Evolutionary conservation across 2,888 invertebrate genomes (phyloP), one percentile per base, ranked within the genome.

Genomic region (Leptopilina drosophilae): DNA sequence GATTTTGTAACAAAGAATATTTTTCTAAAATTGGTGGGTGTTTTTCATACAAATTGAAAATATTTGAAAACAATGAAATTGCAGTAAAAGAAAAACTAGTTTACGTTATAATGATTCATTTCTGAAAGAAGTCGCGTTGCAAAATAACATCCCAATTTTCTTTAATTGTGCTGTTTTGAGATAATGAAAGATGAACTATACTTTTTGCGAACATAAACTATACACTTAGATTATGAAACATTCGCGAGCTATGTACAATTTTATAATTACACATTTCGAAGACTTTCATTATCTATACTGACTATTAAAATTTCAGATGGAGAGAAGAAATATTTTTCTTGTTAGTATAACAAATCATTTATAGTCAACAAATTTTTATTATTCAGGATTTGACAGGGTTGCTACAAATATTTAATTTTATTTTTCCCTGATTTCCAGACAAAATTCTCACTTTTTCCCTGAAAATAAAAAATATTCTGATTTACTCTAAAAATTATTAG

Each of bases 161-260:
- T 66, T 66, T 42, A 46, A 15, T 42, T 15, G n/a, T 46, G 46
- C n/a, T 42, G 66, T 42, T 66, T 66, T 46, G 15, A 42, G 46
- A 66, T 66, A 46, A 66, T 66, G 66, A 66, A 40, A 40, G 66
- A 66, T 66, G 66, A 66, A 66, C 66, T 46, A 40, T 66, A 66
- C 66, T 66, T 66, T 66, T 66, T 66, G 46, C 46, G 15, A 15
- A 1, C 66, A 5, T 33, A 15, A 66, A 66, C n/a, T 42, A 66
- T 42, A 42, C n/a, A 66, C 66, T 66, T 46, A n/a, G 40, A 66
- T 42, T 66, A 66, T 66, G 66, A 66, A 66, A 66, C 66, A 66
- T 42, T 42, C 46, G 46, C 42, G 6, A 40, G 42, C 42, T 66
- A 42, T 14, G n/a, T 42, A 33, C 33, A 8, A 66, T 6, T 66